These are phyloP conservation scores for Sebastes reedi DNA, from an alignment of 2,797 vertebrate genomes.

Conservation along the genomic window DNA sequence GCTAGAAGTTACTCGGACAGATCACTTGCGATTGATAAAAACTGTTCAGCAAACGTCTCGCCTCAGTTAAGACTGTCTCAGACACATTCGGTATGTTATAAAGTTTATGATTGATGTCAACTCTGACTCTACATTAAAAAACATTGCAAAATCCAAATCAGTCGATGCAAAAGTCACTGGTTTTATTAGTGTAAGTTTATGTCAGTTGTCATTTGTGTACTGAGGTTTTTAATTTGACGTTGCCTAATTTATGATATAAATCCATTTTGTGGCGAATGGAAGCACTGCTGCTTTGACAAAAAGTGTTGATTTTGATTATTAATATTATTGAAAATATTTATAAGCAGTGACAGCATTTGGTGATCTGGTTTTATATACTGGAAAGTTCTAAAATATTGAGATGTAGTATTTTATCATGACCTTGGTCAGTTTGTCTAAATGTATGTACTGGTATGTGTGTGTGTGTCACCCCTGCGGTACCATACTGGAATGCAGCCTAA, in stretches of 20 bases:
- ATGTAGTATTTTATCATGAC: constrained; percentile 43
- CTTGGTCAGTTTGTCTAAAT: constrained; percentile 52
- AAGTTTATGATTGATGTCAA: background rate
- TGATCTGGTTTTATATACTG: background rate
- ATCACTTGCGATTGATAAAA: too few relatives aligned
- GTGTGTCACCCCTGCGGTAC: constrained; percentile 38
- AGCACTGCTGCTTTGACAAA: background rate
- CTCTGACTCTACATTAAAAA: too few relatives aligned
- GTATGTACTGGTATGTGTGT: background rate
- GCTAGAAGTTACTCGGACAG: background rate
- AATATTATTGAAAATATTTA: background rate
- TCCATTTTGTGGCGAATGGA: background rate
- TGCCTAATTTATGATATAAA: background rate
- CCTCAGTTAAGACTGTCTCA: background rate
- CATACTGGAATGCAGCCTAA: constrained; percentile 66
- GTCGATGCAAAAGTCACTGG: background rate
- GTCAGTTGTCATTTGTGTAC: background rate
- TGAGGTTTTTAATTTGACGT: background rate
- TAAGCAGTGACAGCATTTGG: background rate
- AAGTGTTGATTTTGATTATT: background rate
- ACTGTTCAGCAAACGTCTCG: background rate
- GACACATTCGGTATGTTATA: background rate
- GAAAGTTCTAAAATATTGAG: constrained; percentile 30
- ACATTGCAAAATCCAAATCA: too few relatives aligned
- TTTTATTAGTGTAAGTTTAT: background rate